Evolutionary conservation across 2,888 invertebrate species (phyloP).

Genomic region (Callyntrura guangdongensis): DNA sequence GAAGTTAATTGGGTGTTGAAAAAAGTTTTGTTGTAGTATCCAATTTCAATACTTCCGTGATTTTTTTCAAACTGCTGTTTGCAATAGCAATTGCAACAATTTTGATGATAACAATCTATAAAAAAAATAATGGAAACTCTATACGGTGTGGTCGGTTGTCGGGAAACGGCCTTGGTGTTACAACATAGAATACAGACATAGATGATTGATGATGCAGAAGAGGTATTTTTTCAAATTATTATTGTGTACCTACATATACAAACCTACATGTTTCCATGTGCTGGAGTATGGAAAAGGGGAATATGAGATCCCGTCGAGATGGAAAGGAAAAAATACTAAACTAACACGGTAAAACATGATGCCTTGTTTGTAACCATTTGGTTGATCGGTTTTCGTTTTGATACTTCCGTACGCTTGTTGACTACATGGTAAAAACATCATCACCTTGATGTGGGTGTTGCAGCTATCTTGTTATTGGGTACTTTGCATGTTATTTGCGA

Average conservation of each 20-base stretch:
- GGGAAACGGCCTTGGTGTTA: not conserved
- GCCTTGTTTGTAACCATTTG: too few species aligned
- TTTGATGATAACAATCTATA: constrained; percentile 4
- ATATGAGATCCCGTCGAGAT: too few species aligned
- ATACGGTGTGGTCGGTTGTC: not conserved
- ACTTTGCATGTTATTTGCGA: not conserved
- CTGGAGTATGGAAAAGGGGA: too few species aligned
- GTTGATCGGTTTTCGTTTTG: not conserved
- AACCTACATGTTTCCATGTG: too few species aligned
- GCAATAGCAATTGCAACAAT: not conserved
- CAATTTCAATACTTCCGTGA: constrained; percentile 36
- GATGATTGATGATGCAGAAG: too few species aligned
- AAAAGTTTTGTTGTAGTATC: not conserved
- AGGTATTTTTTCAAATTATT: too few species aligned
- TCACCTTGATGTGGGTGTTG: too few species aligned
- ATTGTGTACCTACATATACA: too few species aligned
- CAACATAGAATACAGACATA: too few species aligned
- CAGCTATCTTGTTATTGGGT: not conserved
- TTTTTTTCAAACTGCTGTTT: not conserved
- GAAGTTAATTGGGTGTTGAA: not conserved
- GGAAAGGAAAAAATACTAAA: too few species aligned
- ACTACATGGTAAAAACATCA: too few species aligned
- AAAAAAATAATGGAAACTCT: not conserved
- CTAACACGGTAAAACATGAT: too few species aligned
- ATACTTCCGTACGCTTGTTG: not conserved